These are phyloP conservation scores for Clarias batrachus DNA, from an alignment of 2,113 vertebrate species.

Conservation along the genomic window DNA sequence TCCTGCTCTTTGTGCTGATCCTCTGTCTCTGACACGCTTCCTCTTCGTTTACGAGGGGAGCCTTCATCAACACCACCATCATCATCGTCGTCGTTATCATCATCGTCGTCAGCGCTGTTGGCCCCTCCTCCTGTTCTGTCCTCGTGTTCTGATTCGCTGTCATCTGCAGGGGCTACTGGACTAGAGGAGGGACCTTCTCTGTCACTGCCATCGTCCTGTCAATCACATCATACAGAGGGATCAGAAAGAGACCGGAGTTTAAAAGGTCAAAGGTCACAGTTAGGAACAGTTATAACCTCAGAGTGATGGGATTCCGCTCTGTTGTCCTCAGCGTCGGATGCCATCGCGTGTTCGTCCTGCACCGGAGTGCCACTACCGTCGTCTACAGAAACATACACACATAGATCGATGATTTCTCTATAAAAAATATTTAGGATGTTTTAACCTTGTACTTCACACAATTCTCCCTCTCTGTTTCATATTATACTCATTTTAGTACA, in stretches of 20 bases:
- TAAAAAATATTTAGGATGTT: not conserved
- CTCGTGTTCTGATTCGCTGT: conserved; percentile 65
- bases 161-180: conserved; percentile 62
- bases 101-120: conserved; percentile 70
- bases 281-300: conserved; percentile 73
- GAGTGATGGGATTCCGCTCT: conserved; percentile 78
- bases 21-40: conserved; percentile 63
- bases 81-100: conserved; percentile 57
- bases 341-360: conserved; percentile 88
- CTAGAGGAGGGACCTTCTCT: conserved; percentile 68
- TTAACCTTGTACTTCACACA: not conserved
- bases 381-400: conserved; percentile 69
- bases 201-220: conserved; percentile 85
- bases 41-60: conserved; percentile 50
- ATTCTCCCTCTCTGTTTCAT: not conserved
- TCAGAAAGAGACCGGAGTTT: too few species aligned
- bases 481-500: not conserved
- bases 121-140: conserved; percentile 52
- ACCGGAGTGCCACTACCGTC: conserved; percentile 96
- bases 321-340: conserved; percentile 85
- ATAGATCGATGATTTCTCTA: not conserved
- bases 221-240: conserved; percentile 32
- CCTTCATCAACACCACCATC: conserved; percentile 71
- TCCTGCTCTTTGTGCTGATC: conserved; percentile 56
- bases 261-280: not conserved